Base-by-base conservation (phyloP, 2,888 invertebrate genomes). In the Dendrolimus houi region DNA sequence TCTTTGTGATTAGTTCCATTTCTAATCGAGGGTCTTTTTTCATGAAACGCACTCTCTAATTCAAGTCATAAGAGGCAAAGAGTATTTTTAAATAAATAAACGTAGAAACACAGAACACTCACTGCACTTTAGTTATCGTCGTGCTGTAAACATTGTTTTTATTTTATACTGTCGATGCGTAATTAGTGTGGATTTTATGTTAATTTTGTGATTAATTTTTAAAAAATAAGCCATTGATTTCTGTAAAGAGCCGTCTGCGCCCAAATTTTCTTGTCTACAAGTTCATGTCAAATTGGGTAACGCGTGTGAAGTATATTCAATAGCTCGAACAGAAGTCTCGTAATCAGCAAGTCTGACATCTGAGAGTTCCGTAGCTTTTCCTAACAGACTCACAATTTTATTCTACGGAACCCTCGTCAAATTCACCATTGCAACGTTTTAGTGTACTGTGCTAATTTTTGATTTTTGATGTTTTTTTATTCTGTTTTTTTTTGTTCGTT, bases 111-210 rank as follows among this genome's bases (percentile, higher is more conserved):
- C 70, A 60, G 59, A 63, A 66, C 66, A 70, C 87, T 87, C 88
- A 87, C 88, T 88, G 90, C 91, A 89, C 90, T 70, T 86, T 91
- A 91, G 90, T 89, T 78, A 81, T 87, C 87, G 87, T 89, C 88
- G 87, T 90, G 87, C 82, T 88, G 89, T 89, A 87, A 86, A 80
- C 82, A 79, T 74, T 75, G 74, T 83, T 85, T 85, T 47, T 47
- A 47, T 47, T 78, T 86, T 78, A 84, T 87, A 78, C 85, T 87
- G 87, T 87, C 78, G 80, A 85, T 79, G 84, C 82, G 87, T 89
- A 85, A 82, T 89, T 88, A 90, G 88, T 89, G 85, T 89, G 83
- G 70, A 77, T 8, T 86, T 87, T 87, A 77, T 88, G 85, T 87
- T 86, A 42, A 77, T 80, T 81, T 78, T 83, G 73, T 83, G 78